phyloP scores from a whole-genome alignment of 2,888 invertebrate species.

The Chymomyza caudatula region DNA sequence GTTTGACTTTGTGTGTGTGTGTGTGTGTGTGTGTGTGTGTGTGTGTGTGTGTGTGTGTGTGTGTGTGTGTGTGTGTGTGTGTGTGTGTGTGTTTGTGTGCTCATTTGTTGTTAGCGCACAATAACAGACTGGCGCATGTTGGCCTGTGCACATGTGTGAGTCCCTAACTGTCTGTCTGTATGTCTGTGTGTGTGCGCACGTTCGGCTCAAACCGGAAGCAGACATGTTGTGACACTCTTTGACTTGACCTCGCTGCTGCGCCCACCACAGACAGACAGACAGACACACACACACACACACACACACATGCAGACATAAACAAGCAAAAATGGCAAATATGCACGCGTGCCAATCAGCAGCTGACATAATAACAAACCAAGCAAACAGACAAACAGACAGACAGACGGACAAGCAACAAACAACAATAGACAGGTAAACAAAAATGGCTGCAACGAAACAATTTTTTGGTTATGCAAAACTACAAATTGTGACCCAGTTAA shows the following conservation, averaged over 20 bases:
- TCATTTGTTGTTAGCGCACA: slow-evolving; percentile 2
- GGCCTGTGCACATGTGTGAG: slow-evolving; percentile 2
- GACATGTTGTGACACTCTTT: slow-evolving; percentile 74
- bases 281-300: slow-evolving; percentile 23
- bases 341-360: slow-evolving; percentile 70
- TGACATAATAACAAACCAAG: slow-evolving; percentile 61
- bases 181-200: slow-evolving; percentile 27
- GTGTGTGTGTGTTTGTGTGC: slow-evolving; percentile 31
- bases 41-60: slow-evolving; percentile 6
- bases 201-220: slow-evolving; percentile 61
- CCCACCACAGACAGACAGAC: slow-evolving; percentile 26
- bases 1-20: not conserved
- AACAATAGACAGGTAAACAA: slow-evolving; percentile 47
- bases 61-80: slow-evolving; percentile 14
- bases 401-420: not conserved
- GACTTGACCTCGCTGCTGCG: slow-evolving; percentile 61
- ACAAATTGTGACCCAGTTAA: slow-evolving; percentile 54
- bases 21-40: slow-evolving; percentile 12
- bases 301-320: slow-evolving; percentile 18
- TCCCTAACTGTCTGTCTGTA: slow-evolving; percentile 6
- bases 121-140: not conserved
- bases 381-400: slow-evolving; percentile 18
- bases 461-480: slow-evolving; percentile 68
- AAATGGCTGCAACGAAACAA: slow-evolving; percentile 64
- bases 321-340: slow-evolving; percentile 23